A percentile compares a stretch with the other conserved stretches of the same genome.
These are phyloP conservation scores for Drosophila dunni DNA, from an alignment of 1,140 invertebrate genomes.

Conservation along the genomic window DNA sequence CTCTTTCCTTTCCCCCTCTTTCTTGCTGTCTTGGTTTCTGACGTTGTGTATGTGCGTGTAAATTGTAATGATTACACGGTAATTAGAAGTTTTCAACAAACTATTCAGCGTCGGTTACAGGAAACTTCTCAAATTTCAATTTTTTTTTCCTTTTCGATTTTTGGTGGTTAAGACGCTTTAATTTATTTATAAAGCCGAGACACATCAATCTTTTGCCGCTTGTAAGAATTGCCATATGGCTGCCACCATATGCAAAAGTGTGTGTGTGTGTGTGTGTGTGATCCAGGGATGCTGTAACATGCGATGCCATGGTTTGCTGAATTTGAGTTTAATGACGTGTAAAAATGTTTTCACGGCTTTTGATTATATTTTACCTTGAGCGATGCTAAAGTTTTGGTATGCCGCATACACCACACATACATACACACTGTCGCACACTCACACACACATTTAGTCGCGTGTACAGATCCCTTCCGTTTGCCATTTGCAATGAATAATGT, in stretches of 20 bases:
- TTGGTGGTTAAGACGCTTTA: conserved; percentile 45
- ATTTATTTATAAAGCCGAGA: conserved; percentile 73
- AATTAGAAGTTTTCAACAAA: conserved; percentile 73
- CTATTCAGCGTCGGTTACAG: conserved; percentile 33
- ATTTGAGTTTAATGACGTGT: conserved; percentile 83
- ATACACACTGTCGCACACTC: conserved; percentile 25
- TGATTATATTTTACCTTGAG: conserved; percentile 83
- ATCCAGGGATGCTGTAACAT: conserved; percentile 69
- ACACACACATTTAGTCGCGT: conserved; percentile 23
- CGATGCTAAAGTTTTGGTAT: conserved; percentile 65
- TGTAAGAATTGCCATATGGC: conserved; percentile 56
- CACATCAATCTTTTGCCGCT: conserved; percentile 75
- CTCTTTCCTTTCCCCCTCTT: background rate
- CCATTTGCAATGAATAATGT: conserved; percentile 81
- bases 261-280: conserved; percentile 34
- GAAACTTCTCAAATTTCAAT: conserved; percentile 19
- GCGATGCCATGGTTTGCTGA: conserved; percentile 78
- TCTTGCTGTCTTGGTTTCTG: conserved; percentile 3
- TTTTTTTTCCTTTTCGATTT: conserved; percentile 26
- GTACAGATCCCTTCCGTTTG: conserved; percentile 74
- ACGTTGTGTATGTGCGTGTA: conserved; percentile 33
- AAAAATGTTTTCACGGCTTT: conserved; percentile 83
- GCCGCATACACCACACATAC: conserved; percentile 3
- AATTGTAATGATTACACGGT: conserved; percentile 71
- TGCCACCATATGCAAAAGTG: conserved; percentile 1